Percentiles rank a stretch among this genome's conserved stretches.
Conservation (phyloP, 2,113 vertebrate genomes). For the Pseudorectes ferrugineus region DNA sequence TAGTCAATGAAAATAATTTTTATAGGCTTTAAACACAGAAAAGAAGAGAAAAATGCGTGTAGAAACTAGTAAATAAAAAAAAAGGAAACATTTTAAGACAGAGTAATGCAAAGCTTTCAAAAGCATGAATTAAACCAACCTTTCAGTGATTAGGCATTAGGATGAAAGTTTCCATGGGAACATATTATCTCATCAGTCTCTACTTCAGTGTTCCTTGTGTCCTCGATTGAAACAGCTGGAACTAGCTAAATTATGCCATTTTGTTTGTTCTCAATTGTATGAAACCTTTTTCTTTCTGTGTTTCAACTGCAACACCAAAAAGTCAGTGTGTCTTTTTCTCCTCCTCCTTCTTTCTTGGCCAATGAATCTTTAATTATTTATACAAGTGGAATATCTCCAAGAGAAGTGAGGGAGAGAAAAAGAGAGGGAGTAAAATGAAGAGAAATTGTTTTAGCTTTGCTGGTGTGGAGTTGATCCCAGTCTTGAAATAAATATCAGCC, state of each 20-base stretch:
- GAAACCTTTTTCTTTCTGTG: neutral
- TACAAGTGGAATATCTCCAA: slow-evolving; percentile 23
- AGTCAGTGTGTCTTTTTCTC: neutral
- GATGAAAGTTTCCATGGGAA: slow-evolving; percentile 45
- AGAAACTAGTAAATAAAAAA: neutral
- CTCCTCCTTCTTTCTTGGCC: slow-evolving; percentile 18
- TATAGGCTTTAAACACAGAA: neutral
- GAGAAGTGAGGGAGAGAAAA: neutral
- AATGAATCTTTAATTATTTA: slow-evolving; percentile 46
- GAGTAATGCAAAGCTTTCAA: neutral
- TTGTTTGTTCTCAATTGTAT: slow-evolving; percentile 1
- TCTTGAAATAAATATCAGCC: slow-evolving; percentile 66
- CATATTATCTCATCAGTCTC: slow-evolving; percentile 26
- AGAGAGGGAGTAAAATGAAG: neutral
- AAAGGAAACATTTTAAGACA: neutral
- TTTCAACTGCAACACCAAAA: slow-evolving; percentile 10
- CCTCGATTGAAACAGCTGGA: slow-evolving; percentile 23
- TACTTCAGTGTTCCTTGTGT: slow-evolving; percentile 17
- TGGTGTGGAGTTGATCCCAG: slow-evolving; percentile 51
- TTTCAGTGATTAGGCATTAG: slow-evolving; percentile 20
- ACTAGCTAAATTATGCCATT: slow-evolving; percentile 38
- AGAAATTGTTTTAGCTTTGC: slow-evolving; percentile 14
- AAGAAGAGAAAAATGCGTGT: neutral
- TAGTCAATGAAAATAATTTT: neutral
- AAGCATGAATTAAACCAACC: slow-evolving; percentile 2